Evolutionary conservation across 2,113 vertebrate genomes (phyloP).

Genomic region (Plecturocebus donacophilus): DNA sequence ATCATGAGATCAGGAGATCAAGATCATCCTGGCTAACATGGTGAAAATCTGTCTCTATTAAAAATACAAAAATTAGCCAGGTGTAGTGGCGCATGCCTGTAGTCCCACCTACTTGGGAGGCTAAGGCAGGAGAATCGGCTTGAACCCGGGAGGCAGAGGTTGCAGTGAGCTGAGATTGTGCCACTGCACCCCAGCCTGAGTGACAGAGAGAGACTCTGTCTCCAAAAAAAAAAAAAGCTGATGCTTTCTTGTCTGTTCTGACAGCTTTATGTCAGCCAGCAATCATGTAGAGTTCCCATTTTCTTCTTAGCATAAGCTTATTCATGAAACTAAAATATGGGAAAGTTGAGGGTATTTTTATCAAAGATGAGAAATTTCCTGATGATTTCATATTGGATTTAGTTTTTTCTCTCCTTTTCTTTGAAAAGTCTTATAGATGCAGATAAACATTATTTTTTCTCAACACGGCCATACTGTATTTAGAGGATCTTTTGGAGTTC

Average conservation of each 20-base stretch:
- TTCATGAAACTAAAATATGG: conserved; percentile 42
- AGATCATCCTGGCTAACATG: no score
- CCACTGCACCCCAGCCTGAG: no score
- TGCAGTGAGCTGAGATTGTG: no score
- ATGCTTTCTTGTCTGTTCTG: background rate
- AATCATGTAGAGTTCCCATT: background rate
- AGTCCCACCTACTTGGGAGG: no score
- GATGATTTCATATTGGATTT: conserved; percentile 19
- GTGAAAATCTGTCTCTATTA: no score
- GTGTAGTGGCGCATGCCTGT: no score
- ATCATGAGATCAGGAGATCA: no score
- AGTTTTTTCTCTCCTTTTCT: background rate
- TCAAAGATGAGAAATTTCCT: conserved; percentile 26
- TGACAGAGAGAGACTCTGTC: no score
- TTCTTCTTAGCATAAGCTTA: conserved; percentile 33
- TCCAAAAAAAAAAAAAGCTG: no score
- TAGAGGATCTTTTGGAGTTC: conserved; percentile 26
- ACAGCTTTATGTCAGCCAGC: background rate
- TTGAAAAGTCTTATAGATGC: conserved; percentile 18
- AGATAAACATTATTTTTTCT: conserved; percentile 39
- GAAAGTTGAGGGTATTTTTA: conserved; percentile 38
- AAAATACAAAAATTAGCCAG: no score
- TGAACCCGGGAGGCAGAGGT: no score
- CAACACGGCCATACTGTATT: background rate
- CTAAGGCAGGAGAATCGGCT: no score